Conservation (phyloP, 2,113 vertebrate species). For the Phyllopteryx taeniolatus region DNA sequence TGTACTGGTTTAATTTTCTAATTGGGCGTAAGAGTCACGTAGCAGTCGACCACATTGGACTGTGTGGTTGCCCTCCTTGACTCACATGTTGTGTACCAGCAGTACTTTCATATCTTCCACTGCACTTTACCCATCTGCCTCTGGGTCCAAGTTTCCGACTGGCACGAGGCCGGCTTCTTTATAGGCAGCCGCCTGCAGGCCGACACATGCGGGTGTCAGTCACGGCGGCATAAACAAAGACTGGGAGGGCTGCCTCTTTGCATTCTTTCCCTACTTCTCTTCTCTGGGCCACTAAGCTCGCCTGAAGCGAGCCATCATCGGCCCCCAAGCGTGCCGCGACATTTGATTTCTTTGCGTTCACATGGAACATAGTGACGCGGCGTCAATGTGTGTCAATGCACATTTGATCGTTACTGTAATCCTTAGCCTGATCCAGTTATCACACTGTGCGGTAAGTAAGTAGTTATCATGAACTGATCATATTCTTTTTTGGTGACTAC, state of each 20-base stretch:
- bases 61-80: background rate
- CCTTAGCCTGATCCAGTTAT: background rate
- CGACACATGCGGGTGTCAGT: constrained; percentile 74
- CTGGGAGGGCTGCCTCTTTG: constrained; percentile 4
- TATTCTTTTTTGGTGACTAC: background rate
- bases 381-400: background rate
- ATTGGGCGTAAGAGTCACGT: background rate
- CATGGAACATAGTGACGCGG: background rate
- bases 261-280: background rate
- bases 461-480: background rate
- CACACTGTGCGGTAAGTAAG: background rate
- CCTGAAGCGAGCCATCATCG: background rate
- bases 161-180: constrained; percentile 48
- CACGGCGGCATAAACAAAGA: constrained; percentile 54
- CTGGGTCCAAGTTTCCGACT: constrained; percentile 28
- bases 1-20: background rate
- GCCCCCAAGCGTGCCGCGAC: background rate
- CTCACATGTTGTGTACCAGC: background rate
- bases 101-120: background rate
- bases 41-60: background rate
- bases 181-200: constrained; percentile 11
- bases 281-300: background rate
- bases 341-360: background rate
- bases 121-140: background rate
- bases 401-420: background rate